Conservation (phyloP, 2,797 vertebrate genomes). For the Anniella stebbinsi region DNA sequence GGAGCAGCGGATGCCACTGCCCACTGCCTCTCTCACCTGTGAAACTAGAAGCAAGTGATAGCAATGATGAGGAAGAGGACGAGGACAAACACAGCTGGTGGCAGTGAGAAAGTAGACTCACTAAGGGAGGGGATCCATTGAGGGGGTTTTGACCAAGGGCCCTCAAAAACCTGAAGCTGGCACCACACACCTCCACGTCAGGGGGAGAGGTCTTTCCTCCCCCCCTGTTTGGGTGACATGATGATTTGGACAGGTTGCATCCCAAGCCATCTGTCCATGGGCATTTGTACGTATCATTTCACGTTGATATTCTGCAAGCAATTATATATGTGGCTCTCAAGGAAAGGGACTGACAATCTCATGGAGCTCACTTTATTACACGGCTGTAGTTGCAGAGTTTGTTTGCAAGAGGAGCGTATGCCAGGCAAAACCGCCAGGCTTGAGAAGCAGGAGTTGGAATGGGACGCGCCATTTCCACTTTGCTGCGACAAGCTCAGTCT, state of each 20-base stretch:
- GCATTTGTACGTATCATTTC: conserved; percentile 50
- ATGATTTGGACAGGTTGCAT: background rate
- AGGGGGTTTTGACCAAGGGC: no score
- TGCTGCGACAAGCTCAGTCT: conserved; percentile 13
- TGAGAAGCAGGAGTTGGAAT: conserved; percentile 34
- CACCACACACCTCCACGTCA: no score
- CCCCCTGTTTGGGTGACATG: background rate
- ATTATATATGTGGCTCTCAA: conserved; percentile 53
- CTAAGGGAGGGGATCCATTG: no score
- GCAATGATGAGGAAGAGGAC: no score
- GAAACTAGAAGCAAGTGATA: no score
- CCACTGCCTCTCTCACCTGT: no score
- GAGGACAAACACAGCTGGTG: no score
- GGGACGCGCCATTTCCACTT: background rate
- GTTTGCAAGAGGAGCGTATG: conserved; percentile 41
- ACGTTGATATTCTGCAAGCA: conserved; percentile 52
- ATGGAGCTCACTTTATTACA: conserved; percentile 44
- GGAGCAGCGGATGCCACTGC: no score
- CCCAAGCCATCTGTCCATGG: background rate
- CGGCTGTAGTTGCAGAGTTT: conserved; percentile 39
- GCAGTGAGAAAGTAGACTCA: no score
- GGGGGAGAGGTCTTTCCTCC: no score
- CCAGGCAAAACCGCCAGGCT: conserved; percentile 50
- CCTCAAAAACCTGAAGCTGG: no score
- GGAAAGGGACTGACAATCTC: conserved; percentile 44